phyloP scores from a whole-genome alignment of 1,140 invertebrate genomes.

The Drosophila aff. region DNA sequence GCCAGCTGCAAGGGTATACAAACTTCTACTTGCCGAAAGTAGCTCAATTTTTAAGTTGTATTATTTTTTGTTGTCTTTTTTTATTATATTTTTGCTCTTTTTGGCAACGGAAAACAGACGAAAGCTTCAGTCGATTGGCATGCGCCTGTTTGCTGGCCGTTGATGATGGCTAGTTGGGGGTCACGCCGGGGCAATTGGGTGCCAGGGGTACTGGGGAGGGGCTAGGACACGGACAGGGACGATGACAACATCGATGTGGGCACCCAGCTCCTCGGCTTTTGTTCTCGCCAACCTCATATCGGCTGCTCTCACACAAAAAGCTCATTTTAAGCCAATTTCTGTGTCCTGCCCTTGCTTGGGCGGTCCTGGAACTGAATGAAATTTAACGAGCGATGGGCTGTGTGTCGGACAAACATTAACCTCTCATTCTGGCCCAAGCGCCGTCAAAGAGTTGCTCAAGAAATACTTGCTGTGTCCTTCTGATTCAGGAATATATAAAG shows the following conservation, averaged over 20 bases:
- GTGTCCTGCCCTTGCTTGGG: conserved; percentile 10
- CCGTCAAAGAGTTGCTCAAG: conserved; percentile 6
- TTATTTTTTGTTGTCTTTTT: conserved; percentile 9
- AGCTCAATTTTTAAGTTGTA: neutral
- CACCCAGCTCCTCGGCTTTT: conserved; percentile 12
- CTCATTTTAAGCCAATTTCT: conserved; percentile 78
- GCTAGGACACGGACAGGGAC: conserved; percentile 13
- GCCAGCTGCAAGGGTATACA: too few species aligned
- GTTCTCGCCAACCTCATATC: conserved; percentile 14
- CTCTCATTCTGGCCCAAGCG: conserved; percentile 41
- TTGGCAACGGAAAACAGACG: conserved; percentile 44
- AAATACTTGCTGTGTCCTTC: neutral
- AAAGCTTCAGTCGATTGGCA: conserved; percentile 69
- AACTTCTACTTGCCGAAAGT: too few species aligned
- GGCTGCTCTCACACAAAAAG: conserved; percentile 49
- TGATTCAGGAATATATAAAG: neutral
- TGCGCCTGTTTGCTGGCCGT: conserved; percentile 61
- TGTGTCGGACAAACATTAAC: conserved; percentile 63
- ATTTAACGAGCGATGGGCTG: conserved; percentile 48
- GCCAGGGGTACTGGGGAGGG: neutral
- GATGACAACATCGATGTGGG: conserved; percentile 26
- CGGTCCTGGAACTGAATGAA: conserved; percentile 50
- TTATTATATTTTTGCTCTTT: conserved; percentile 1
- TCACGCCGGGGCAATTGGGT: neutral
- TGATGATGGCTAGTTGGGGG: conserved; percentile 35